phyloP scores from a whole-genome alignment of 2,888 invertebrate genomes.

The Reticulitermes lucifugus region DNA sequence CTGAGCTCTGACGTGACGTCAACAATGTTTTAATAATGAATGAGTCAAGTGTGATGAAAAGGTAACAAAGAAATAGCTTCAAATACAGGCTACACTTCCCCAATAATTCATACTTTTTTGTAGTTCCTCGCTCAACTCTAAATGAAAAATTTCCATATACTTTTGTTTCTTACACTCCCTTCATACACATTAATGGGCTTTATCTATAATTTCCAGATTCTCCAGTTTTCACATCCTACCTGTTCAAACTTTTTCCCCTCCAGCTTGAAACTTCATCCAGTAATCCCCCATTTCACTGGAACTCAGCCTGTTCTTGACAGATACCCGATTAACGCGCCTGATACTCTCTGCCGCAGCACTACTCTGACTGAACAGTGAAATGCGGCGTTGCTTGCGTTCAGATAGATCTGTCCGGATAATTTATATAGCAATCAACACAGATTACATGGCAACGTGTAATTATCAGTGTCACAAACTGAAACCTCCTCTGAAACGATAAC shows the following conservation, averaged over 20 bases:
- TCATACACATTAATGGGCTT: conserved; percentile 4
- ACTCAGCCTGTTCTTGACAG: conserved; percentile 15
- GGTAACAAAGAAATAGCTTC: too few species aligned
- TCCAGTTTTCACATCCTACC: conserved; percentile 3
- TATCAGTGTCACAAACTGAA: conserved; percentile 12
- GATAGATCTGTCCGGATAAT: neutral
- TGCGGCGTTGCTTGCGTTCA: neutral
- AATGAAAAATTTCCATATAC: neutral
- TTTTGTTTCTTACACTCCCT: neutral
- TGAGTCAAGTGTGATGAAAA: too few species aligned
- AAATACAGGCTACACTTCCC: too few species aligned
- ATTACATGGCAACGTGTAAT: neutral
- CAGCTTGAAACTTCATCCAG: conserved; percentile 13
- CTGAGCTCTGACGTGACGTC: too few species aligned
- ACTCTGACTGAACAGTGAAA: neutral
- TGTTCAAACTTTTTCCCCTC: conserved; percentile 9
- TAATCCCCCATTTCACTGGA: conserved; percentile 2
- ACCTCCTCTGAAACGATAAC: neutral
- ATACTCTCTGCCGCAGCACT: neutral
- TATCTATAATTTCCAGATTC: conserved; percentile 12
- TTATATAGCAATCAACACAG: conserved; percentile 10
- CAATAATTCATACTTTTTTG: too few species aligned
- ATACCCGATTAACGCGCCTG: conserved; percentile 13
- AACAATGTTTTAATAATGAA: too few species aligned
- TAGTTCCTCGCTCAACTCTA: neutral